Evolutionary conservation across 23 tunicate species (phyloP).

Genomic region (Ascidia mentula): DNA sequence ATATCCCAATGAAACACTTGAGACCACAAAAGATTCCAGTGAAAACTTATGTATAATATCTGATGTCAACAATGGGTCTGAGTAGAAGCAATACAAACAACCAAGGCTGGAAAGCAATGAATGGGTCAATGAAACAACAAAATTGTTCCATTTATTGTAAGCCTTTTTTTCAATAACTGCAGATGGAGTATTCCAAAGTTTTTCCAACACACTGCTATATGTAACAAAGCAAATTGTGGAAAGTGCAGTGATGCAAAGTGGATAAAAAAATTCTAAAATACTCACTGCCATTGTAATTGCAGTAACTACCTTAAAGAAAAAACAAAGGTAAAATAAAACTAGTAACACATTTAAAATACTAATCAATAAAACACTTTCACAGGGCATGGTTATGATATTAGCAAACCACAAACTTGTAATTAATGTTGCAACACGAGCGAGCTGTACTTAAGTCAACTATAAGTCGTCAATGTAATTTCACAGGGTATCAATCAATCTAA

Average conservation of each 20-base stretch:
- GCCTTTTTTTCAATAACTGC: slow-evolving; percentile 4
- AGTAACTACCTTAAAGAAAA: no score
- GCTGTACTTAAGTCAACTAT: no score
- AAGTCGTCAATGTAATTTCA: no score
- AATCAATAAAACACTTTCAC: no score
- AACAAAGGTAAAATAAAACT: no score
- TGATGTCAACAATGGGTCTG: slow-evolving; percentile 42
- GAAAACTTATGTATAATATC: slow-evolving; percentile 22
- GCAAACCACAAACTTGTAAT: no score
- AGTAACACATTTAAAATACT: no score
- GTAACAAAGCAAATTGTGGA: background rate
- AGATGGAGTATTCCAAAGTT: background rate
- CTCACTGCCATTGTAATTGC: no score
- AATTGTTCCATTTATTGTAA: slow-evolving; percentile 36
- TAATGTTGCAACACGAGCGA: no score
- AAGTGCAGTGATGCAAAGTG: background rate
- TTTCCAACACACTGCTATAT: slow-evolving; percentile 2
- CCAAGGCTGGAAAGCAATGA: slow-evolving; percentile 56
- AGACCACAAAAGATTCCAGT: background rate
- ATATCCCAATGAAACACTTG: slow-evolving; percentile 52
- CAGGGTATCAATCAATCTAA: no score
- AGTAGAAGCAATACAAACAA: slow-evolving; percentile 48
- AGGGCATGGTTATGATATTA: no score
- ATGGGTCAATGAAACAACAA: slow-evolving; percentile 65
- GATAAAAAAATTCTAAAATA: background rate